A percentile compares a stretch with the other conserved stretches of the same genome.
Conservation (phyloP, 2,888 invertebrate genomes). For the Drosophila infuscata region DNA sequence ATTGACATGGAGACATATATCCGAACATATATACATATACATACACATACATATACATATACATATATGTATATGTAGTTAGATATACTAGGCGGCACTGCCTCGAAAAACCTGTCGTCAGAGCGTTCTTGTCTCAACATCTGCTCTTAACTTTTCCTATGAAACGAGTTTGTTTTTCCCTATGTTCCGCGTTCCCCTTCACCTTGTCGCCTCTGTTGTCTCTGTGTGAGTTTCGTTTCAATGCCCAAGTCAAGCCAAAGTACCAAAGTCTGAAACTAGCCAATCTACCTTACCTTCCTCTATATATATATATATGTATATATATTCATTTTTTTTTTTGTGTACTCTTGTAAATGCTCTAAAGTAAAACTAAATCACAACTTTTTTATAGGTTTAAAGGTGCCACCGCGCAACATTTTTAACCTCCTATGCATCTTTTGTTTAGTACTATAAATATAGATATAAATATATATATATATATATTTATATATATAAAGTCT, state of each 20-base stretch:
- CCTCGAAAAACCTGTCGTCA: slow-evolving; percentile 55
- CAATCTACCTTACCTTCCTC: slow-evolving; percentile 17
- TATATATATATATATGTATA: slow-evolving; percentile 24
- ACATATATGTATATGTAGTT: slow-evolving; percentile 6
- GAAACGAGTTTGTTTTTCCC: slow-evolving; percentile 63
- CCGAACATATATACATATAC: slow-evolving; percentile 3
- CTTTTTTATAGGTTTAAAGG: slow-evolving; percentile 33
- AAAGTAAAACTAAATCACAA: slow-evolving; percentile 58
- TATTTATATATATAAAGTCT: slow-evolving; percentile 5
- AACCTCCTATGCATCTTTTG: slow-evolving; percentile 37
- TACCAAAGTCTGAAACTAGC: slow-evolving; percentile 41
- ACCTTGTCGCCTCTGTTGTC: slow-evolving; percentile 10
- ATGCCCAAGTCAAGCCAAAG: slow-evolving; percentile 54
- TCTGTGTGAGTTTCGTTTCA: slow-evolving; percentile 55
- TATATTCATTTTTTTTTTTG: slow-evolving; percentile 24
- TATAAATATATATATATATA: slow-evolving; percentile 1
- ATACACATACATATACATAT: not conserved
- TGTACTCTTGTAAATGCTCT: slow-evolving; percentile 44
- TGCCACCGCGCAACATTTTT: slow-evolving; percentile 37
- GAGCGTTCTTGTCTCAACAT: slow-evolving; percentile 51
- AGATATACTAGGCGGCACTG: slow-evolving; percentile 34
- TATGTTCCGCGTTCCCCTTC: slow-evolving; percentile 1
- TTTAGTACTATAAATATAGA: slow-evolving; percentile 10
- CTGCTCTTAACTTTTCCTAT: slow-evolving; percentile 69
- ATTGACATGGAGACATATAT: slow-evolving; percentile 38